A percentile compares a stretch with the other conserved stretches of the same genome.
These are phyloP conservation scores for Anoplius nigerrimus DNA, from an alignment of 2,888 invertebrate species.

Conservation along the genomic window DNA sequence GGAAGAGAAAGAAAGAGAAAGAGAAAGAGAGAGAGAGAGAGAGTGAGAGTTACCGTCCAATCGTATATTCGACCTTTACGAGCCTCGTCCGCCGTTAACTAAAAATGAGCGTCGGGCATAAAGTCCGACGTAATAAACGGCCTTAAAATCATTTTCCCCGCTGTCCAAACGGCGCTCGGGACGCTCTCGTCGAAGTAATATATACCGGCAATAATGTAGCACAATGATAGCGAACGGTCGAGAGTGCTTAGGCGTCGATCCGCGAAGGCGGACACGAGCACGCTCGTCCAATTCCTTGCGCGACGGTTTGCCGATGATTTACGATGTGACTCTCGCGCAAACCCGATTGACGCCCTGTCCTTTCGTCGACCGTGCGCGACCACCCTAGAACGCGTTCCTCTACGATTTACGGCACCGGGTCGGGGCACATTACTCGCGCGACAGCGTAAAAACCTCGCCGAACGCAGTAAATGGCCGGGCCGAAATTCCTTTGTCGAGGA, in stretches of 20 bases:
- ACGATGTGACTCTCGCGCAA: not conserved
- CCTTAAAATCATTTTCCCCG: slow-evolving; percentile 43
- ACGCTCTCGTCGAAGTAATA: not conserved
- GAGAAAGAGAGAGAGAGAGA: no score
- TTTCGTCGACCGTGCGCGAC: not conserved
- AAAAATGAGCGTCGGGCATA: slow-evolving; percentile 38
- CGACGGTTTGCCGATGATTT: not conserved
- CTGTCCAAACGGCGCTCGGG: not conserved
- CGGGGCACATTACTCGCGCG: no score
- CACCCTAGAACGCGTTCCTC: no score
- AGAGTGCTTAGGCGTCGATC: not conserved
- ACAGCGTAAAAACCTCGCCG: no score
- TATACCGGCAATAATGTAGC: slow-evolving; percentile 32
- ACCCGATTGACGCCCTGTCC: not conserved
- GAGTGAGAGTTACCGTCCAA: slow-evolving; percentile 27
- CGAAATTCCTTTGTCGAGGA: no score
- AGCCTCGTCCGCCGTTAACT: slow-evolving; percentile 31
- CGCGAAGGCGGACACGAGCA: not conserved
- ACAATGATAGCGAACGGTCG: slow-evolving; percentile 42
- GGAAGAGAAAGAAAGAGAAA: no score
- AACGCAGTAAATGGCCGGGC: no score
- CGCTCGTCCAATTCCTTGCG: not conserved
- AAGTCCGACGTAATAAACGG: slow-evolving; percentile 38
- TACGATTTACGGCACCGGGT: no score
- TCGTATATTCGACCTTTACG: slow-evolving; percentile 31